These are phyloP conservation scores for Euthynnus affinis DNA, from an alignment of 2,797 vertebrate genomes.

Conservation along the genomic window DNA sequence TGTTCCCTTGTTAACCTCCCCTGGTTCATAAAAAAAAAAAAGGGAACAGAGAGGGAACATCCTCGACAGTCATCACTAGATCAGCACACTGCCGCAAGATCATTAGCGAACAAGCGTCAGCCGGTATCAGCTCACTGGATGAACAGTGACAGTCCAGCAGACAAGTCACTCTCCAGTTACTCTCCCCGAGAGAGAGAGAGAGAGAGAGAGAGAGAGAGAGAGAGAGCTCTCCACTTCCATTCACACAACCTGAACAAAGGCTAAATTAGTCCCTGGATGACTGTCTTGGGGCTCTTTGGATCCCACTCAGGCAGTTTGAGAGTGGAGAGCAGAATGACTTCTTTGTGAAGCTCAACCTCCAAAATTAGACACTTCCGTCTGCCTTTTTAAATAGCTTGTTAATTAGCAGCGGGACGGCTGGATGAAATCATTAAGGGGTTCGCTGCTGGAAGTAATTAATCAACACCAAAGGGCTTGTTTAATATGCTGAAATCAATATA, in stretches of 20 bases:
- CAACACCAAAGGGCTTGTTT: slow-evolving; percentile 43
- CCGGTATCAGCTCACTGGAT: slow-evolving; percentile 56
- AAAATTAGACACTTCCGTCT: slow-evolving; percentile 51
- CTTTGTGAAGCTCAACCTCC: slow-evolving; percentile 50
- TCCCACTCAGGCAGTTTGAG: slow-evolving; percentile 30
- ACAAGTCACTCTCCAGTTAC: slow-evolving; percentile 53
- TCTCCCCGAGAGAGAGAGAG: slow-evolving; percentile 61
- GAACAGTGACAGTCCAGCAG: slow-evolving; percentile 58
- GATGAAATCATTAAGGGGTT: slow-evolving; percentile 60
- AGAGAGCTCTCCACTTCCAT: slow-evolving; percentile 54
- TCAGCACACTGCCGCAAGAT: slow-evolving; percentile 63
- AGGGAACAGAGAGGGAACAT: slow-evolving; percentile 26
- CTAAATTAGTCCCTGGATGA: slow-evolving; percentile 68
- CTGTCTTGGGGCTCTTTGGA: slow-evolving; percentile 46
- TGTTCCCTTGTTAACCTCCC: background rate
- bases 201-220: slow-evolving; percentile 62
- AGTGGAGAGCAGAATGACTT: slow-evolving; percentile 53
- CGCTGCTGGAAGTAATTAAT: slow-evolving; percentile 62
- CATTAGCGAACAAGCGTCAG: slow-evolving; percentile 65
- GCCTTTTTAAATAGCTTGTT: slow-evolving; percentile 55
- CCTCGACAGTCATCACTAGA: slow-evolving; percentile 44
- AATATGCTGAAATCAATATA: slow-evolving; percentile 55
- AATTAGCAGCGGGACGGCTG: slow-evolving; percentile 63
- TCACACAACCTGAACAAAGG: slow-evolving; percentile 71
- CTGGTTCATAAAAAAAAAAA: slow-evolving; percentile 1